Percentiles rank a stretch among this genome's conserved stretches.
Evolutionary conservation across 2,888 invertebrate species (phyloP).

Genomic region (Polylopha cassiicola): DNA sequence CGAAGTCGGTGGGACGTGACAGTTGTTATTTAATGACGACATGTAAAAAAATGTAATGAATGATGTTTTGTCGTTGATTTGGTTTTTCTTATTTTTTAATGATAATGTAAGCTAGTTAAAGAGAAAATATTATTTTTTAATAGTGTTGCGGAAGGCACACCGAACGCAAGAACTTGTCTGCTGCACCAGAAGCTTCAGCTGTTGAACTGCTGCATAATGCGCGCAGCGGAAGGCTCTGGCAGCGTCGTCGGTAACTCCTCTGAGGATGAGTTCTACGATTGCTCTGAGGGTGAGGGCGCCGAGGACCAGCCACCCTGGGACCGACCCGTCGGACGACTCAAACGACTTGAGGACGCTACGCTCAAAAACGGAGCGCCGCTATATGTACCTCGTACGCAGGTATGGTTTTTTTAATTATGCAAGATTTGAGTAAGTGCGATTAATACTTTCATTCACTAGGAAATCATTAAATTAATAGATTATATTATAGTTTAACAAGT

Average conservation of each 20-base stretch:
- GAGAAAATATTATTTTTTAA: conserved; percentile 39
- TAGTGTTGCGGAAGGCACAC: conserved; percentile 88
- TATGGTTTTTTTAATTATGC: conserved; percentile 28
- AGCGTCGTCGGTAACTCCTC: conserved; percentile 58
- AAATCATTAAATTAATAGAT: too few relatives aligned
- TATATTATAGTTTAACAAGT: too few relatives aligned
- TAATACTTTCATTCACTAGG: conserved; percentile 8
- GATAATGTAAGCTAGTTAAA: neutral
- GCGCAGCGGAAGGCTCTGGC: conserved; percentile 68
- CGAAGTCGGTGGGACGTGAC: conserved; percentile 46
- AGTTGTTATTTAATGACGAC: conserved; percentile 34
- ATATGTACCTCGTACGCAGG: conserved; percentile 66
- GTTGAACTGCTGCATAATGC: conserved; percentile 86
- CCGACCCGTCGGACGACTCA: conserved; percentile 56
- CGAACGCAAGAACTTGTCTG: conserved; percentile 92
- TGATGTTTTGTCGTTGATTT: conserved; percentile 14
- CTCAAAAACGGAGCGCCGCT: conserved; percentile 63
- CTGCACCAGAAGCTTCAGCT: conserved; percentile 97
- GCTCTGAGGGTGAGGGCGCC: conserved; percentile 77
- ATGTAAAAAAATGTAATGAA: conserved; percentile 32
- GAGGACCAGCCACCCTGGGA: conserved; percentile 68
- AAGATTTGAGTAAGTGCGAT: too few relatives aligned
- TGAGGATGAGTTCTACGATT: conserved; percentile 89
- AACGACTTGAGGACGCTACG: conserved; percentile 53
- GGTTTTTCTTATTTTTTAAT: neutral